Percentiles rank a stretch among this genome's conserved stretches.
Evolutionary conservation across 2,888 invertebrate species (phyloP).

Genomic region (Amphiduros pacificus): DNA sequence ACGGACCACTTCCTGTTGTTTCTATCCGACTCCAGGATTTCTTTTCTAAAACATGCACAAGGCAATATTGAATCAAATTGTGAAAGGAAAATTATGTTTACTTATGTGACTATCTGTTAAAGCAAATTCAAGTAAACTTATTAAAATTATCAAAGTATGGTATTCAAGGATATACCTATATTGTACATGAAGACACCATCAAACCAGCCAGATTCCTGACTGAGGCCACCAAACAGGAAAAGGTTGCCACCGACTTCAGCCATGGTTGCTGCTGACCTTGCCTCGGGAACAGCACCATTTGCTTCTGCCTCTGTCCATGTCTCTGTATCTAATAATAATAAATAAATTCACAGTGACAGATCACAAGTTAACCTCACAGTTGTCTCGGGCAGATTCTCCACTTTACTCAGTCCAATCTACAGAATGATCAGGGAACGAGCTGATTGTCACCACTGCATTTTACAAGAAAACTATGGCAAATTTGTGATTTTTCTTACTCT

Average conservation of each 20-base stretch:
- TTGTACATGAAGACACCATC: constrained; percentile 49
- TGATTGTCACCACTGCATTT: too few relatives aligned
- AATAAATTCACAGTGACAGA: not conserved
- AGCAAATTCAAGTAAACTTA: too few relatives aligned
- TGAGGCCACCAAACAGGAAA: constrained; percentile 57
- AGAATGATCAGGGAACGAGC: too few relatives aligned
- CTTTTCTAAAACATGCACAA: constrained; percentile 41
- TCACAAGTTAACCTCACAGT: not conserved
- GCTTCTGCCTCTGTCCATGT: constrained; percentile 40
- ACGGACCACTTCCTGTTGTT: constrained; percentile 42
- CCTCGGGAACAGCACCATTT: constrained; percentile 41
- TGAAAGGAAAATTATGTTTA: too few relatives aligned
- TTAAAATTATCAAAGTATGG: too few relatives aligned
- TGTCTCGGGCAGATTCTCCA: too few relatives aligned
- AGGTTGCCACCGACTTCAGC: constrained; percentile 45
- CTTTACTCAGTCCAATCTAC: too few relatives aligned
- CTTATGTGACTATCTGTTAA: too few relatives aligned
- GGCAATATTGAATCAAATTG: too few relatives aligned
- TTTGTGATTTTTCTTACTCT: too few relatives aligned
- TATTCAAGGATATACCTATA: constrained; percentile 50
- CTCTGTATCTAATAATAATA: constrained; percentile 28
- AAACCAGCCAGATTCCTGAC: constrained; percentile 54
- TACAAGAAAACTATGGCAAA: too few relatives aligned
- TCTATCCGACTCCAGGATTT: constrained; percentile 41
- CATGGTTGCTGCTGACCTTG: constrained; percentile 48